These are phyloP conservation scores for Geophilus truncorum DNA, from an alignment of 2,888 invertebrate genomes.

Conservation along the genomic window DNA sequence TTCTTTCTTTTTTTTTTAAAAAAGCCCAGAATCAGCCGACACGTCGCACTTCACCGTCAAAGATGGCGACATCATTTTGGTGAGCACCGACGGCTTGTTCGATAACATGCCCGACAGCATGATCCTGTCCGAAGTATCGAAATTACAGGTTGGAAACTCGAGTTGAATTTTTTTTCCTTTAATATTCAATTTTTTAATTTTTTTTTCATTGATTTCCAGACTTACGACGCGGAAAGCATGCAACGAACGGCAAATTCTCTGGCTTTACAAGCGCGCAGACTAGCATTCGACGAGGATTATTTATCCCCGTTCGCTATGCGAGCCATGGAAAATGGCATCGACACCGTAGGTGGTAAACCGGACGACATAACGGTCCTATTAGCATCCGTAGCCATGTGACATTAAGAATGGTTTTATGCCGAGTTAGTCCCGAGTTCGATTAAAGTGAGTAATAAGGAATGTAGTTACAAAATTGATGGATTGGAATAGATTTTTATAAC, in stretches of 20 bases:
- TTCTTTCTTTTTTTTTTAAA: neutral
- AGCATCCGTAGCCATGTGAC: conserved; percentile 63
- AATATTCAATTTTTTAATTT: neutral
- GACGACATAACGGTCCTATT: conserved; percentile 97
- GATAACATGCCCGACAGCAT: conserved; percentile 93
- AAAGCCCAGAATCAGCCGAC: conserved; percentile 83
- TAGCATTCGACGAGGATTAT: conserved; percentile 90
- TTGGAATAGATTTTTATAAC: neutral
- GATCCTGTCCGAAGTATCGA: conserved; percentile 77
- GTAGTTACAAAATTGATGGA: neutral
- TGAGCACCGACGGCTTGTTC: conserved; percentile 97
- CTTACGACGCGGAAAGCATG: conserved; percentile 51
- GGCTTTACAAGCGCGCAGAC: conserved; percentile 88
- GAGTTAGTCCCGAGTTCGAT: no score
- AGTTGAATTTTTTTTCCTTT: no score
- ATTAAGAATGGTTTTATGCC: no score
- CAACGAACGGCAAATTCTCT: conserved; percentile 91
- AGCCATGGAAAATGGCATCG: conserved; percentile 87
- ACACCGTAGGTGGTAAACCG: conserved; percentile 95
- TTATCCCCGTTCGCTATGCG: conserved; percentile 93
- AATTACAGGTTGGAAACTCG: conserved; percentile 45
- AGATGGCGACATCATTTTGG: conserved; percentile 82
- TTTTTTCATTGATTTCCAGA: conserved; percentile 39
- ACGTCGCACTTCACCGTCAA: conserved; percentile 80
- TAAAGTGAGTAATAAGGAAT: neutral